Evolutionary conservation across 2,113 vertebrate species (phyloP), one percentile per base, ranked within the genome.

Genomic region (Gavialis gangeticus): DNA sequence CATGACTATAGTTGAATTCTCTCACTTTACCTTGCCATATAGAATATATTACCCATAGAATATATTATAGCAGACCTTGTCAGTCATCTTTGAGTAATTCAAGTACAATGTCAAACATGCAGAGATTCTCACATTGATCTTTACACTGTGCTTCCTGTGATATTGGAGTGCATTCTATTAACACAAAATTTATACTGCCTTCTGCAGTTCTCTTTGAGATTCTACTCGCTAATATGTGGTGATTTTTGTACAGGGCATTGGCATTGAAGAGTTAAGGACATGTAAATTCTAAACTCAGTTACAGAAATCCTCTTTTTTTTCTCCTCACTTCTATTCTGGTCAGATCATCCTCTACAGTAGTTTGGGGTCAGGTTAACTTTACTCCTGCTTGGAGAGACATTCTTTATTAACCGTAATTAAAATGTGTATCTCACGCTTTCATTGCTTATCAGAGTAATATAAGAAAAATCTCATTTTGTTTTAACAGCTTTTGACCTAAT

Each of bases 21-120:
- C 64, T 67, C 37, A 37, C 37, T 93, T 17, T 55, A 82, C 24
- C 54, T 5, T 10, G 56, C 1, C 0, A 56, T 71, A 0, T 54
- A 75, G 84, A 3, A 46, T 13, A 10, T 54, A 10, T 7, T 82
- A 54, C 34, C 34, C 66, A 0, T 54, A 75, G 84, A 3, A 46
- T 13, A 10, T 54, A 7, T 7, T 82, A 56, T 1, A 54, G 56
- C 69, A 84, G n/a, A n/a, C 6, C 0, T 2, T 79, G 13, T 6
- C 7, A 5, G 0, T 64, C 78, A 69, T 27, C 80, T 92, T 58
- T 15, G 28, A 83, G 34, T 59, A 66, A 28, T 75, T 77, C 34
- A 10, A n/a, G 27, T 90, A 1, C 1, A 22, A 11, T 55, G 5
- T 62, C 30, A 1, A 28, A 2, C 4, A 63, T 18, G 5, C 5